A percentile compares a stretch with the other conserved stretches of the same genome.
These are phyloP conservation scores for Dascyllus trimaculatus DNA, from an alignment of 2,113 vertebrate species.

Conservation along the genomic window DNA sequence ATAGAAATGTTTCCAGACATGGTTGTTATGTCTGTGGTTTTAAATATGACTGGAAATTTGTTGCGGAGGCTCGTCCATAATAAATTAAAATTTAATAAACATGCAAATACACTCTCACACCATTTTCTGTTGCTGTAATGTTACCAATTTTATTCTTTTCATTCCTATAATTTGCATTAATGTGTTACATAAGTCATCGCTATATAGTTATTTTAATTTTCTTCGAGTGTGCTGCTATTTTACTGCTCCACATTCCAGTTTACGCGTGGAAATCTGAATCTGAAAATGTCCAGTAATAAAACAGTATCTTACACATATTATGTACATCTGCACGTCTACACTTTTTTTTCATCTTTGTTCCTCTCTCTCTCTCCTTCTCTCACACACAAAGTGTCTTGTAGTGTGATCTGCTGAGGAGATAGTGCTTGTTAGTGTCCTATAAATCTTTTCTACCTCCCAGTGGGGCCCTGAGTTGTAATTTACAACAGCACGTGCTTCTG, in stretches of 20 bases:
- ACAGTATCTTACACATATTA: neutral
- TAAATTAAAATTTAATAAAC: too few relatives aligned
- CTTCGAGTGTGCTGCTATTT: neutral
- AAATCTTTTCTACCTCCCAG: constrained; percentile 72
- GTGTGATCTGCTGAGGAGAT: constrained; percentile 62
- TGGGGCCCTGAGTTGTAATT: constrained; percentile 63
- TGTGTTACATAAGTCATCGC: too few relatives aligned
- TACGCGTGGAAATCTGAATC: neutral
- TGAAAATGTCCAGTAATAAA: neutral
- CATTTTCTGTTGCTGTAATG: too few relatives aligned
- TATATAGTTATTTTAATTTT: neutral
- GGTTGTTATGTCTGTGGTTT: neutral
- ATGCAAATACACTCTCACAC: too few relatives aligned
- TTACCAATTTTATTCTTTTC: too few relatives aligned
- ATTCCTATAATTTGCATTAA: too few relatives aligned
- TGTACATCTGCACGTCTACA: neutral
- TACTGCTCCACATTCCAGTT: neutral
- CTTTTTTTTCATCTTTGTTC: constrained; percentile 1
- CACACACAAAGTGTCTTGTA: constrained; percentile 28
- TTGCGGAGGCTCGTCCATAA: neutral
- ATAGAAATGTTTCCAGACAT: neutral
- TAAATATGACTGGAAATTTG: neutral
- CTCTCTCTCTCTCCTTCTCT: constrained; percentile 2
- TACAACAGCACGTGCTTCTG: constrained; percentile 58
- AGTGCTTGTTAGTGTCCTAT: constrained; percentile 75